Evolutionary conservation across 2,113 vertebrate genomes (phyloP), one percentile per base, ranked within the genome.

Genomic region (Lonchura striata): DNA sequence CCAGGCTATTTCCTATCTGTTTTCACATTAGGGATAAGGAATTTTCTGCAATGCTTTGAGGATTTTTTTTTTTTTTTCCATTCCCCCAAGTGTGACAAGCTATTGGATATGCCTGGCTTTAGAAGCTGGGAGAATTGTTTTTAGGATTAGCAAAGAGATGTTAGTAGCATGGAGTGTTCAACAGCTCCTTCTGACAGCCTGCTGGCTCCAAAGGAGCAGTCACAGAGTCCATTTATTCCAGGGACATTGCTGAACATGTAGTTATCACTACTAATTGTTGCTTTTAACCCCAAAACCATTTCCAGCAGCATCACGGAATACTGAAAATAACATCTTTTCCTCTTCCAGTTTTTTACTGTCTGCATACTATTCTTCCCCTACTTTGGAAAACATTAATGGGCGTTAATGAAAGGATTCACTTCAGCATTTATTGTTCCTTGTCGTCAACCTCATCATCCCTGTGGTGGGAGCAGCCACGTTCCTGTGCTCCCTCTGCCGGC

Each of bases 1-100:
- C 95, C 93, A 94, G 86, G 80, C 76, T 71, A 53, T 93, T 96
- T 92, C 82, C 92, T 92, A 90, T 95, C 90, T 93, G 2, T 78
- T 88, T 88, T 78, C 93, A 68, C 80, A 84, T 81, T 82, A 27
- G 63, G 80, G 69, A 77, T 82, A 72, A 88, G 76, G 80, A 96
- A 90, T 95, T 94, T 92, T 86, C 60, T 96, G 68, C 82, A 92
- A 61, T 90, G 65, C 86, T 92, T 92, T 95, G 88, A 82, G 94
- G 90, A 50, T 81, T 89, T 64, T 61, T 60, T 50, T 52, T 50
- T 52, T 66, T 79, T 64, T 64, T 80, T 35, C 54, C 63, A 35
- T 85, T 81, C 61, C n/a, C 44, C 52, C 64, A 66, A 91, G 66
- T 31, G 24, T 47, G 91, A 69, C 63, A 80, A 79, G 75, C 57